Conservation (phyloP, 2,113 vertebrate species). For the Chlorodrepanis virens region DNA sequence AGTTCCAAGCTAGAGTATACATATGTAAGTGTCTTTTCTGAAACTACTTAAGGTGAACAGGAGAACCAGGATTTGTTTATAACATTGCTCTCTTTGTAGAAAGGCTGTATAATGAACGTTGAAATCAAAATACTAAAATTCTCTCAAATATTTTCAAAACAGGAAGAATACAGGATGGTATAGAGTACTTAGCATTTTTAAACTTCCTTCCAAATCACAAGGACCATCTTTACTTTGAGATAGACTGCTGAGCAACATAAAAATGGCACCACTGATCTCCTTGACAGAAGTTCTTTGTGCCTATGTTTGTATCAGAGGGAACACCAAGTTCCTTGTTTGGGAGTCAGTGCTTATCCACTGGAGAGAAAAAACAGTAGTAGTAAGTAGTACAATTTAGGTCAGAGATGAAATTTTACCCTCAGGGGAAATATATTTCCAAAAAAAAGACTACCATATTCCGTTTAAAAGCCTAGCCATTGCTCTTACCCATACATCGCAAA, state of each 20-base stretch:
- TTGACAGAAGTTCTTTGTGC: not conserved
- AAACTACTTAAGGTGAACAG: not conserved
- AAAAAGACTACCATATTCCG: not conserved
- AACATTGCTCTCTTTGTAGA: not conserved
- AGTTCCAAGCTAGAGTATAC: not conserved
- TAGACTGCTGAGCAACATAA: not conserved
- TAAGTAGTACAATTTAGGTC: not conserved
- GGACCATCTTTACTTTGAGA: not conserved
- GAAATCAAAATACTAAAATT: not conserved
- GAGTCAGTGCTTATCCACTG: not conserved
- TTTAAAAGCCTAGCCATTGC: not conserved
- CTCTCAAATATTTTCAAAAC: not conserved
- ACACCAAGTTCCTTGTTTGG: not conserved
- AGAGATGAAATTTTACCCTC: not conserved
- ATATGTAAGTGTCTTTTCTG: not conserved
- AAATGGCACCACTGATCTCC: not conserved
- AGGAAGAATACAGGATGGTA: not conserved
- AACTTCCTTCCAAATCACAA: not conserved
- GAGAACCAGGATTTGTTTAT: not conserved
- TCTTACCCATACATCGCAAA: not conserved
- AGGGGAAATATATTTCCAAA: not conserved
- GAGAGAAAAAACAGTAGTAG: not conserved
- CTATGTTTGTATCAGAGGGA: not conserved
- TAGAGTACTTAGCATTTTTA: not conserved
- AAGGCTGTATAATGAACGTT: not conserved